Evolutionary conservation across 2,888 invertebrate genomes (phyloP), one percentile per base, ranked within the genome.

Genomic region (Mesopsocus fuscifrons): DNA sequence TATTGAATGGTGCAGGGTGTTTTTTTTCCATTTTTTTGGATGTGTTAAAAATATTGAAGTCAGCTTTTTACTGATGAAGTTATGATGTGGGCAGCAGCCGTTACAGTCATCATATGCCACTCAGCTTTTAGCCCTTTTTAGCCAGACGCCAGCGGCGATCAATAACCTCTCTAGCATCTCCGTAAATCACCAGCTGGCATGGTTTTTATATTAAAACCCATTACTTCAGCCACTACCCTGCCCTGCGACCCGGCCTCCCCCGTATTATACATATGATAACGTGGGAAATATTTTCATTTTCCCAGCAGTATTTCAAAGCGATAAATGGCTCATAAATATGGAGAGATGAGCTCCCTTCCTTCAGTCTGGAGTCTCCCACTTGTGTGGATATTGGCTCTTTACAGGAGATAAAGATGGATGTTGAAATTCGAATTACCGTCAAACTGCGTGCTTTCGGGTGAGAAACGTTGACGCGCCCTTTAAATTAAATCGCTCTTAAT

Each of bases 251-350:
- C 26, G 26, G 11, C 26, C 26, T 11, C 6, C 26, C 26, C 26
- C n/a, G n/a, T n/a, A n/a, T n/a, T n/a, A n/a, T 26, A 6, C 26
- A 26, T 11, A 26, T 26, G 6, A 26, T 26, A 26, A 26, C 26
- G 26, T 20, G 38, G 21, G 20, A 38, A 18, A 38, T 38, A 38
- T 38, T 38, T 38, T 38, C 38, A 38, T 38, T 38, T 38, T 38
- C 16, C 21, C 38, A 16, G 15, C 38, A 5, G 8, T 9, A 16
- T 18, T 38, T 38, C 18, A 21, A 38, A 5, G 18, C 38, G 20
- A 38, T 38, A 38, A 38, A 38, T 38, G 38, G 38, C 21, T 38
- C 38, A 38, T 38, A 38, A 38, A 38, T 38, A 38, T 38, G 38
- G 15, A 38, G 38, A 38, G 26, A 26, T 26, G 26, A 26, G 26